phyloP scores from a whole-genome alignment of 2,113 vertebrate genomes.

The human region GRCh38 chr14:73116001-73116500 shows the following conservation, averaged over 20 bases:
- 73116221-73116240: background rate
- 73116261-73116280: background rate
- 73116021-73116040: background rate
- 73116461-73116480: background rate
- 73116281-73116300: background rate
- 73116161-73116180: background rate
- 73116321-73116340: background rate
- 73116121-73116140: background rate
- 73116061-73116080: background rate
- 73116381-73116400: background rate
- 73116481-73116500: background rate
- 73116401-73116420: background rate
- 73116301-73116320: background rate
- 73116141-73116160: background rate
- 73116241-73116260: background rate
- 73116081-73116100: background rate
- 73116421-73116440: background rate
- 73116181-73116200: background rate
- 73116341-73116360: background rate
- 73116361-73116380: background rate
- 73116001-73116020: background rate
- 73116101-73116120: background rate
- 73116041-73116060: background rate
- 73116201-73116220: background rate
- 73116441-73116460: background rate